Evolutionary conservation across 2,113 vertebrate genomes (phyloP), one percentile per base, ranked within the genome.

Genomic region (Zosterops pallidus): DNA sequence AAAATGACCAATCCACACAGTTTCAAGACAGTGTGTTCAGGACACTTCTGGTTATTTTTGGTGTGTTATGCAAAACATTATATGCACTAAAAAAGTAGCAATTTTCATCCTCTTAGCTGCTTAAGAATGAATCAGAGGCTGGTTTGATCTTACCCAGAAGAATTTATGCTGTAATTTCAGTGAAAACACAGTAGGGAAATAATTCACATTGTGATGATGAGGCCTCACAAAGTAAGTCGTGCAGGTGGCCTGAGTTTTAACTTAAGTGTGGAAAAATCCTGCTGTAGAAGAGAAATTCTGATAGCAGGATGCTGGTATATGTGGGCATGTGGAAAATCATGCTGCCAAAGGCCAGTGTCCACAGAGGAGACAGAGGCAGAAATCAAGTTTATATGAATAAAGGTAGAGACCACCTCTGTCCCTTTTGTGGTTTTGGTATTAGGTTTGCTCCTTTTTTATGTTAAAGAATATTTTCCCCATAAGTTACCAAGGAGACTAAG

Each of bases 11-110:
- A 68, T 37, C 52, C 65, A 26, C 20, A 23, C 14, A 22, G 20
- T 63, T 79, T 52, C 44, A 80, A 56, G 49, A 37, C 55, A 42
- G 8, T 18, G 11, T 39, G 19, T 63, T 60, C 65, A 71, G 39
- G 6, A 49, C 7, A 79, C 35, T 82, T 92, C 71, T 88, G 56
- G 14, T 94, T 89, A 23, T 35, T 81, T 83, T 82, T 89, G 64
- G 14, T 33, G 22, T 14, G 5, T 39, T 62, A 39, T 28, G 13
- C 25, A 62, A 39, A 60, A 60, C 4, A 15, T 33, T 67, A 50
- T 16, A 23, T 1, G 3, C 7, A 79, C 6, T 28, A 52, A 50
- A 21, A n/a, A 77, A 76, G n/a, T 19, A 71, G 7, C 52, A 50
- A 3, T 90, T 78, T 70, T 83, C 11, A 13, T 81, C 33, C 12